Evolutionary conservation across 2,113 vertebrate species (phyloP).

Genomic region (Xiphophorus hellerii): DNA sequence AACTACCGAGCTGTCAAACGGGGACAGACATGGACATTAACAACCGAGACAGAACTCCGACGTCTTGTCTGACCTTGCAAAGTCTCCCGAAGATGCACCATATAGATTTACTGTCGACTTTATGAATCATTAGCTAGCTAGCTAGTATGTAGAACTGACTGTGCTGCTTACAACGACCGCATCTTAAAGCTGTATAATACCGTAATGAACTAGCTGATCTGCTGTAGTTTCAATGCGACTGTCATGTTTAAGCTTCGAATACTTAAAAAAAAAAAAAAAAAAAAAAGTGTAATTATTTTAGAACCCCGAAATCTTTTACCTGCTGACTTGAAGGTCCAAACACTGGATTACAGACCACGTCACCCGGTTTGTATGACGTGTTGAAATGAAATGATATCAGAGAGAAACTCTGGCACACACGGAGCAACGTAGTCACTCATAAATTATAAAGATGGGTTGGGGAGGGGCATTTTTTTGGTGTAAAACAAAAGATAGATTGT

Average conservation of each 20-base stretch:
- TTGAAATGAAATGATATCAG: neutral
- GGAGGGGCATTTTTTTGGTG: too few species aligned
- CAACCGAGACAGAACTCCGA: fast-evolving
- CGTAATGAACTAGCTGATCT: too few species aligned
- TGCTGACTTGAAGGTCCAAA: neutral
- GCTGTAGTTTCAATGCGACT: neutral
- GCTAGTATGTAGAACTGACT: fast-evolving
- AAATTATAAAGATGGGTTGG: too few species aligned
- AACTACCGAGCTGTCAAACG: too few species aligned
- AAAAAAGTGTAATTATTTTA: neutral
- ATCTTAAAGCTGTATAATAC: neutral
- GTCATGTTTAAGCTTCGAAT: neutral
- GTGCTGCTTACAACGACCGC: slow-evolving; percentile 17
- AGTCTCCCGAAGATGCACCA: slow-evolving; percentile 16
- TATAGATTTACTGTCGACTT: neutral
- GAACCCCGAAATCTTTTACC: neutral
- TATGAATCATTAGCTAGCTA: slow-evolving; percentile 49
- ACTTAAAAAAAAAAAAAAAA: neutral
- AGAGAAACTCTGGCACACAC: too few species aligned
- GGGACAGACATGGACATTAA: neutral
- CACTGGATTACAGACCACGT: neutral
- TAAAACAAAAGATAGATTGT: too few species aligned
- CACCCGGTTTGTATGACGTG: neutral
- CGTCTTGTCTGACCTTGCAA: slow-evolving; percentile 56
- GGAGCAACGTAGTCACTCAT: too few species aligned